Evolutionary conservation across 2,797 vertebrate species (phyloP).

Genomic region (Gallirallus australis): DNA sequence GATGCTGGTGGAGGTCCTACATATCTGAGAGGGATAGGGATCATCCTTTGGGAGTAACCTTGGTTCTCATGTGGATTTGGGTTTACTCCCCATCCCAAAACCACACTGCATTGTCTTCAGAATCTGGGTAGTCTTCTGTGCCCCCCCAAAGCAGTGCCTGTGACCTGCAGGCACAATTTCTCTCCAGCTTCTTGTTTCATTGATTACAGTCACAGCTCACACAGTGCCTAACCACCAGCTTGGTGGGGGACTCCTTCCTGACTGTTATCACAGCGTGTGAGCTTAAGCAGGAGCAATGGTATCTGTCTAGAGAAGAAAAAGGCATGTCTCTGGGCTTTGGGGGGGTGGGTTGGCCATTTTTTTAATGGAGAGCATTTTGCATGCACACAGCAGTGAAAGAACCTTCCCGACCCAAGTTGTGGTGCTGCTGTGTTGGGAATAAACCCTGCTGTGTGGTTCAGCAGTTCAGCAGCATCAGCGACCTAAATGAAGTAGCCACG

Average conservation of each 20-base stretch:
- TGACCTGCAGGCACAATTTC: neutral
- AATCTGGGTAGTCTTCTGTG: neutral
- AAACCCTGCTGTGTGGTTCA: neutral
- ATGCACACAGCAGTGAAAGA: neutral
- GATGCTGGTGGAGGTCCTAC: rapidly evolving
- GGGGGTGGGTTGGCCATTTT: too few species aligned
- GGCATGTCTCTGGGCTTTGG: neutral
- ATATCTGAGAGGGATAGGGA: neutral
- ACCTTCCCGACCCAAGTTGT: neutral
- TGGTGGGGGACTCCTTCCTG: neutral
- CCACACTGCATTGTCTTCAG: neutral
- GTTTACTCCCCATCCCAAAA: neutral
- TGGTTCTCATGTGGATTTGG: neutral
- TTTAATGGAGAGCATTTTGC: neutral
- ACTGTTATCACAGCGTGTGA: neutral
- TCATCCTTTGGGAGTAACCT: neutral
- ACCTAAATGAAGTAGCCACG: neutral
- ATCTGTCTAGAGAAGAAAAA: neutral
- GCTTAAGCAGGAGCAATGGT: neutral
- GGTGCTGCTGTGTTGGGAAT: neutral
- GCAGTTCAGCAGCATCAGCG: neutral
- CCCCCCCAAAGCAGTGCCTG: neutral
- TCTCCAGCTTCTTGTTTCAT: neutral
- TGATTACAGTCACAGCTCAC: neutral
- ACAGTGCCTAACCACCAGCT: rapidly evolving